Percentiles rank a stretch among this genome's conserved stretches.
phyloP scores from a whole-genome alignment of 1,140 invertebrate genomes.

The Calephelis virginiensis region DNA sequence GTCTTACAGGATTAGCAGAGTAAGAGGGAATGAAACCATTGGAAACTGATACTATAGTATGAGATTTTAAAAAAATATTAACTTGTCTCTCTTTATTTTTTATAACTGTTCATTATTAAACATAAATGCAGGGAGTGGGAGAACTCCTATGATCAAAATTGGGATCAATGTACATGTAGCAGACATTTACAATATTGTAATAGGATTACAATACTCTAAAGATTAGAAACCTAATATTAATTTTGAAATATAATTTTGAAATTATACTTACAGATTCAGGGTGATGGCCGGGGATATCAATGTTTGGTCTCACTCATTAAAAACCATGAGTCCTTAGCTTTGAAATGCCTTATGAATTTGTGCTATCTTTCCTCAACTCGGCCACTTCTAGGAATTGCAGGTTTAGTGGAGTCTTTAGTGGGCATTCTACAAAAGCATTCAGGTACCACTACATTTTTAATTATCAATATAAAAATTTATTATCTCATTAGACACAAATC shows the following conservation, averaged over 20 bases:
- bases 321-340: constrained; percentile 55
- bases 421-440: constrained; percentile 56
- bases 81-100: no score
- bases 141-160: no score
- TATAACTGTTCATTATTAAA: no score
- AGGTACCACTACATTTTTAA: constrained; percentile 39
- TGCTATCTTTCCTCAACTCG: constrained; percentile 63
- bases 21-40: no score
- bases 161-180: no score
- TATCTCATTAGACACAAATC: no score
- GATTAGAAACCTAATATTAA: no score
- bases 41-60: no score
- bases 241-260: not conserved
- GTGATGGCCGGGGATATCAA: constrained; percentile 70
- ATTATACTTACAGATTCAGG: constrained; percentile 60
- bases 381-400: constrained; percentile 61
- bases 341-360: constrained; percentile 73
- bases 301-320: constrained; percentile 68
- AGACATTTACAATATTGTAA: not conserved
- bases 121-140: no score
- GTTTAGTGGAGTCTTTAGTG: constrained; percentile 68
- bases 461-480: constrained; percentile 9
- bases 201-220: no score
- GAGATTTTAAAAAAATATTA: no score
- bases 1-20: no score